Conservation (phyloP, 2,888 invertebrate species). For the Archaeoteleia sp. region DNA sequence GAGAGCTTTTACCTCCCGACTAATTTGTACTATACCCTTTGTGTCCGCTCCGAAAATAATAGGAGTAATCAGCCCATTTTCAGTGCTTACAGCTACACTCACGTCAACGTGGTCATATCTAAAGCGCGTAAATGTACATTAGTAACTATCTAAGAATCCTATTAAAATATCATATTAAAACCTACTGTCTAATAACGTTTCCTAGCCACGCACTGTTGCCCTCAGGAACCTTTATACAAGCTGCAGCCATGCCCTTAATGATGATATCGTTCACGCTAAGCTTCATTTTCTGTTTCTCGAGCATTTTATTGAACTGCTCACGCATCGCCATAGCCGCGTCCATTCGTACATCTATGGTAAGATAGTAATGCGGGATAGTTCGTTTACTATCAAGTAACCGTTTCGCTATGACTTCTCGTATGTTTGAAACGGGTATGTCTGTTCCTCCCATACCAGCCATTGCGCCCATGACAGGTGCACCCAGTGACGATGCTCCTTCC, state of each 20-base stretch:
- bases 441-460: slow-evolving; percentile 77
- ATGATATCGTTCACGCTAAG: slow-evolving; percentile 97
- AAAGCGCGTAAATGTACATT: too few species aligned
- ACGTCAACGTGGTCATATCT: slow-evolving; percentile 95
- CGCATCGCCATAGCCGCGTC: slow-evolving; percentile 85
- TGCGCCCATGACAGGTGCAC: slow-evolving; percentile 56
- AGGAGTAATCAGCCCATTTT: slow-evolving; percentile 96
- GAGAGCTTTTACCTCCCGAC: slow-evolving; percentile 84
- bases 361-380: slow-evolving; percentile 97
- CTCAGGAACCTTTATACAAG: slow-evolving; percentile 92
- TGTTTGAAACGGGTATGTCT: slow-evolving; percentile 89
- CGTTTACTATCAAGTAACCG: slow-evolving; percentile 91
- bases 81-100: slow-evolving; percentile 97
- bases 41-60: slow-evolving; percentile 94
- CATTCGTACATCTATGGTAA: slow-evolving; percentile 89
- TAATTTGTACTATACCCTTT: slow-evolving; percentile 91
- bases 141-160: too few species aligned
- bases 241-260: slow-evolving; percentile 93
- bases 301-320: slow-evolving; percentile 84
- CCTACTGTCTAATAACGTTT: slow-evolving; percentile 92
- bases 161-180: slow-evolving; percentile 61
- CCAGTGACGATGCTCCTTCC: slow-evolving; percentile 75
- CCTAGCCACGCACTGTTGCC: slow-evolving; percentile 98
- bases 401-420: slow-evolving; percentile 92
- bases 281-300: slow-evolving; percentile 88